These are phyloP conservation scores for Remorina albescens DNA, from an alignment of 2,797 vertebrate species.

Conservation along the genomic window DNA sequence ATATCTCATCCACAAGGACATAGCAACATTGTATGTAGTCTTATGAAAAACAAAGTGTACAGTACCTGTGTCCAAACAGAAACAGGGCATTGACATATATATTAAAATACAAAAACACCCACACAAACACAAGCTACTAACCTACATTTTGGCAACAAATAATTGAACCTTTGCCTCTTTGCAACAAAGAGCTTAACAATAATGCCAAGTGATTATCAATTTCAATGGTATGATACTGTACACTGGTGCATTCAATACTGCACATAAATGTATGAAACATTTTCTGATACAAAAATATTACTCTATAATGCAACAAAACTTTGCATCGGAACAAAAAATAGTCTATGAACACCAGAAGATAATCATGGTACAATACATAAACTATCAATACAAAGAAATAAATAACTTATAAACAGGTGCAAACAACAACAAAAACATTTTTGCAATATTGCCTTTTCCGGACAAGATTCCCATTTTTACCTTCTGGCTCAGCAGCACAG, in stretches of 20 bases:
- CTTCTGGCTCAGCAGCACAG: constrained; percentile 69
- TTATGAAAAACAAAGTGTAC: constrained; percentile 59
- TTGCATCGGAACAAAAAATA: constrained; percentile 88
- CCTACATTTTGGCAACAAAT: constrained; percentile 76
- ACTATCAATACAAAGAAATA: constrained; percentile 72
- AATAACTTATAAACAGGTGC: constrained; percentile 79
- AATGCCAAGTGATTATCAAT: constrained; percentile 87
- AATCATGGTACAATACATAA: constrained; percentile 63
- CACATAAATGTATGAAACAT: constrained; percentile 84
- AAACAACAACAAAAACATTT: constrained; percentile 79
- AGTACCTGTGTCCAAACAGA: constrained; percentile 64
- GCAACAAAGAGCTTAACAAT: constrained; percentile 79
- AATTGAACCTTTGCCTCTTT: constrained; percentile 75
- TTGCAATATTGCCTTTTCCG: constrained; percentile 62
- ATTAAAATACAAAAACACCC: constrained; percentile 73
- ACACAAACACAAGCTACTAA: constrained; percentile 82
- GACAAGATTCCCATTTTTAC: constrained; percentile 56
- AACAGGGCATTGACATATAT: constrained; percentile 63
- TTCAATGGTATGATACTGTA: constrained; percentile 81
- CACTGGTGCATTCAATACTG: constrained; percentile 90
- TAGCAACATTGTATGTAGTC: constrained; percentile 44
- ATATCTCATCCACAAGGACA: constrained; percentile 66
- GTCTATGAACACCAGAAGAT: constrained; percentile 85
- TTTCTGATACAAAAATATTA: constrained; percentile 99
- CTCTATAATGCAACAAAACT: constrained; percentile 90